Conservation (phyloP, 2,888 invertebrate species). For the Cephus rjabovi region DNA sequence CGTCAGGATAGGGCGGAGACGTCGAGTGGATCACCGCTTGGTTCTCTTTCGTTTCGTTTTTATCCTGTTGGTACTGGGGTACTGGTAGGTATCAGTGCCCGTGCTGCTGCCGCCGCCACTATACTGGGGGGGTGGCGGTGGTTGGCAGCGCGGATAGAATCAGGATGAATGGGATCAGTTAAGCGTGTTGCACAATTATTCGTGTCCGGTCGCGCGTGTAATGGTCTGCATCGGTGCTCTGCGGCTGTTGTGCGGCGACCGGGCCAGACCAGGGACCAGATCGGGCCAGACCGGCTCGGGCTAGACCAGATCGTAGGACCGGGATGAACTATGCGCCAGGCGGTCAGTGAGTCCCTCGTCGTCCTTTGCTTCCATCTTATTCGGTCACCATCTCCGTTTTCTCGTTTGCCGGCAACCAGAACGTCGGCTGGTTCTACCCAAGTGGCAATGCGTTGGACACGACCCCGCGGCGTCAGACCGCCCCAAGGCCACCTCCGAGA, state of each 20-base stretch:
- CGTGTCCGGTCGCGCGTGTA: slow-evolving; percentile 76
- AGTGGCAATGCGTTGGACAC: no score
- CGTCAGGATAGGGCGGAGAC: slow-evolving; percentile 24
- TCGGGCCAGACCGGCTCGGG: neutral
- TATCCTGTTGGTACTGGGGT: slow-evolving; percentile 15
- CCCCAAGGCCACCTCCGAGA: no score
- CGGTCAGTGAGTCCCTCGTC: no score
- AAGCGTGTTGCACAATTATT: slow-evolving; percentile 75
- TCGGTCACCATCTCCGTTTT: no score
- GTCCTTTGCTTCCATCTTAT: no score
- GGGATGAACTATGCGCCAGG: no score
- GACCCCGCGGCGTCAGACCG: no score
- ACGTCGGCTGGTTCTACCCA: no score
- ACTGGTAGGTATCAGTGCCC: slow-evolving; percentile 16
- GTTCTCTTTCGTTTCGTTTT: slow-evolving; percentile 26
- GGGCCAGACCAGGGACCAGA: neutral
- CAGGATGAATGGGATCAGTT: slow-evolving; percentile 73
- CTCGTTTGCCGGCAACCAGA: no score
- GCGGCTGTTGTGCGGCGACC: slow-evolving; percentile 62
- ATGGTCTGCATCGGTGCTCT: slow-evolving; percentile 69
- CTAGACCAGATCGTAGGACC: neutral
- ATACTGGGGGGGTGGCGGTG: slow-evolving; percentile 24
- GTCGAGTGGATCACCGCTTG: slow-evolving; percentile 26
- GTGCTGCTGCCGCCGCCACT: slow-evolving; percentile 7
- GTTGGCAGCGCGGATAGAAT: slow-evolving; percentile 51